Percentiles rank a stretch among this genome's conserved stretches.
phyloP scores from a whole-genome alignment of 1,140 invertebrate species.

The Lerema accius region DNA sequence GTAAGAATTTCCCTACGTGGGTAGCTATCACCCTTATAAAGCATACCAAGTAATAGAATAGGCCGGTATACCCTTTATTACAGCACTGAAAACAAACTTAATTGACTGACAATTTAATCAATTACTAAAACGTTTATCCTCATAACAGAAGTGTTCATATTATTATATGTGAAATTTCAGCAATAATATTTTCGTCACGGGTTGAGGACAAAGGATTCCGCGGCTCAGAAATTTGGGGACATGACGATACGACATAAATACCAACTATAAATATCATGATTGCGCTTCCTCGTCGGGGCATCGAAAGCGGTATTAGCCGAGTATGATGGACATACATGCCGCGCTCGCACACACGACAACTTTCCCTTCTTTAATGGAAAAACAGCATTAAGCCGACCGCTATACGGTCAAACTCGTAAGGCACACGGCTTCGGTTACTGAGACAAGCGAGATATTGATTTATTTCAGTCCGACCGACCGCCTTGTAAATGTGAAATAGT shows the following conservation, averaged over 20 bases:
- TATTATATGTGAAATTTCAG: no score
- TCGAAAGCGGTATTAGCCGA: constrained; percentile 73
- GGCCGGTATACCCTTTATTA: no score
- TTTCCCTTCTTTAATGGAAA: constrained; percentile 74
- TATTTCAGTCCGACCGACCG: constrained; percentile 6
- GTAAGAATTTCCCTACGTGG: no score
- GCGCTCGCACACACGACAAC: constrained; percentile 59
- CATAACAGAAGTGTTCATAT: no score
- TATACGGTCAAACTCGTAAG: constrained; percentile 62
- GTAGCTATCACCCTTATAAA: no score
- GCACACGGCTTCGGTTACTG: constrained; percentile 33
- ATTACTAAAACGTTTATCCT: no score
- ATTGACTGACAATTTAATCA: no score
- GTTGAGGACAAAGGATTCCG: constrained; percentile 12
- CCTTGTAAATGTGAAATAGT: constrained; percentile 10
- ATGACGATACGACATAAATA: constrained; percentile 6
- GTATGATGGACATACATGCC: constrained; percentile 68
- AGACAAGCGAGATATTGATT: constrained; percentile 28
- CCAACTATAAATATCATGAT: constrained; percentile 35
- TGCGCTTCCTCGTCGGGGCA: constrained; percentile 66
- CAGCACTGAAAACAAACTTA: no score
- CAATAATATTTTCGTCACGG: constrained; percentile 2
- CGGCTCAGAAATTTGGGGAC: constrained; percentile 19
- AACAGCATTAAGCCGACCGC: constrained; percentile 61
- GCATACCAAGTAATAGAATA: no score